phyloP scores from a whole-genome alignment of 2,113 vertebrate species.

The Ancistrus triradiatus region DNA sequence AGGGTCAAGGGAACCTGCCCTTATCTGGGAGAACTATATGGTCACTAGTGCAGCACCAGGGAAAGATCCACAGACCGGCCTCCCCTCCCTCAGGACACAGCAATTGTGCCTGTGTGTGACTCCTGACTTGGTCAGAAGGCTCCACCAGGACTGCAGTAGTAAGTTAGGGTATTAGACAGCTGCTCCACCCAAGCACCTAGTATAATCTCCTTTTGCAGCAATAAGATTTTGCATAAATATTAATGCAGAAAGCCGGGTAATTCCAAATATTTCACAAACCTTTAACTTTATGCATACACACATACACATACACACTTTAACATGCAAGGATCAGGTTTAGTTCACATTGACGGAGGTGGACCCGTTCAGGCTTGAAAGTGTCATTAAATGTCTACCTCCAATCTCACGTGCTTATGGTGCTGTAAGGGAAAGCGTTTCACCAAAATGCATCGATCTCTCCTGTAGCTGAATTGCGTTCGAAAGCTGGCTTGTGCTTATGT shows the following conservation, averaged over 20 bases:
- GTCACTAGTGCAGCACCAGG: no score
- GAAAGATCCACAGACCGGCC: no score
- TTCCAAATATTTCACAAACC: background rate
- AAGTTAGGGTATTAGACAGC: no score
- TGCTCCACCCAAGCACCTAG: no score
- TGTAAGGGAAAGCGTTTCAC: constrained; percentile 47
- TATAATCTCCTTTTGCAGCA: no score
- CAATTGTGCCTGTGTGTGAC: no score
- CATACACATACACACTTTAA: constrained; percentile 50
- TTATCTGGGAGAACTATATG: no score
- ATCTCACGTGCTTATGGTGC: constrained; percentile 77
- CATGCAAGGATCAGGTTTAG: constrained; percentile 40
- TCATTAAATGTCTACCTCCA: constrained; percentile 74
- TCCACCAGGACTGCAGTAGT: no score
- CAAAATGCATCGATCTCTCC: constrained; percentile 30
- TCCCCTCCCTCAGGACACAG: no score
- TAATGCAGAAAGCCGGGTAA: background rate
- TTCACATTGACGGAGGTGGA: constrained; percentile 33
- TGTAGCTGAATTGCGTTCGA: constrained; percentile 30
- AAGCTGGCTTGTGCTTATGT: constrained; percentile 23
- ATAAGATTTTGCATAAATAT: no score
- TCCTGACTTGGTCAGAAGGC: no score
- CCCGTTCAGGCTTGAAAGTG: constrained; percentile 44
- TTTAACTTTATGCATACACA: constrained; percentile 1
- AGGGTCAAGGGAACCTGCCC: no score